Evolutionary conservation across 2,797 vertebrate species (phyloP), one percentile per base, ranked within the genome.

Genomic region (Craterocephalus amniculus): DNA sequence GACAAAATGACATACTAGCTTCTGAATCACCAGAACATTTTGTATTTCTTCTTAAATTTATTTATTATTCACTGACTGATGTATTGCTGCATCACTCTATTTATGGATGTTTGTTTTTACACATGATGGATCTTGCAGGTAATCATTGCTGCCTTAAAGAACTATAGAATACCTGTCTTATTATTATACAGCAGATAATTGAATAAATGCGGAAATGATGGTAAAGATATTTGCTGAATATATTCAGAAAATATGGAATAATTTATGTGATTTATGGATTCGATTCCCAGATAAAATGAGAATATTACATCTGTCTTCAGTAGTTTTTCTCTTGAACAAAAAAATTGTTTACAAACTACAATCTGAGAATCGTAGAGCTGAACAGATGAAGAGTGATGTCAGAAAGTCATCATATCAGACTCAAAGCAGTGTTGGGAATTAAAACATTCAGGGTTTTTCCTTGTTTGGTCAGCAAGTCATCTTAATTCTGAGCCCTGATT

Each of bases 381-480:
- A 45, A 20, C 43, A n/a, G 20, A 45, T n/a, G 43, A 45, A 45
- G 18, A 9, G 16, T 45, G 20, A 45, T 45, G 43, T n/a, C n/a
- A 20, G 43, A 45, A 45, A n/a, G 38, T 8, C 20, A 56, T 35
- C 8, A 29, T 27, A 59, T 49, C 7, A 12, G 14, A 12, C 27
- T 9, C 10, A 3, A 67, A 36, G 40, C 1, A n/a, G 18, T 20
- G 40, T 18, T 14, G 40, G 20, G 20, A 45, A 9, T 0, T 8
- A 27, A 51, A 66, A 14, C 11, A 55, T 43, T 12, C 36, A 0
- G 9, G 12, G 26, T 73, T n/a, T 67, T 26, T 11, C 58, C 58
- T 24, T 31, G 1, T 69, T 56, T 60, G 56, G 51, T 82, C 62
- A 79, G 67, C 72, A 78, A 60, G 52, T 59, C 56, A 51, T 45